A percentile compares a stretch with the other conserved stretches of the same genome.
Evolutionary conservation across 2,888 invertebrate genomes (phyloP).

Genomic region (Drosophila neonasuta): DNA sequence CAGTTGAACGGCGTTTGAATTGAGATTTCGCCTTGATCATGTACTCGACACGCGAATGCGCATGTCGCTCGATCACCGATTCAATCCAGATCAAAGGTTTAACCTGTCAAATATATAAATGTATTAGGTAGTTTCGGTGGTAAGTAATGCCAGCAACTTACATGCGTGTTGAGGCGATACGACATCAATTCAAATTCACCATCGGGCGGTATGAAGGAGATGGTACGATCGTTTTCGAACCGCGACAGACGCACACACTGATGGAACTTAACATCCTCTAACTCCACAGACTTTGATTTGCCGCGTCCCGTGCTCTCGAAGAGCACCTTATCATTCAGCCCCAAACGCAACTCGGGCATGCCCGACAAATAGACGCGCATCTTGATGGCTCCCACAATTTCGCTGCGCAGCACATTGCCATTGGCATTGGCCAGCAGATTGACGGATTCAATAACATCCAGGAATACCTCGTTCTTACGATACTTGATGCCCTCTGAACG

Average conservation of each 20-base stretch:
- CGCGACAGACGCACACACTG: conserved; percentile 98
- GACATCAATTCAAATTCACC: conserved; percentile 99
- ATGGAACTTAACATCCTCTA: conserved; percentile 99
- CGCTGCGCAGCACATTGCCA: conserved; percentile 97
- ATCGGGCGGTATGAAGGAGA: conserved; percentile 99
- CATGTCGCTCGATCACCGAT: conserved; percentile 98
- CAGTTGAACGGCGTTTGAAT: conserved; percentile 98
- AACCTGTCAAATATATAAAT: conserved; percentile 78
- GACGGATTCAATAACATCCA: conserved; percentile 99
- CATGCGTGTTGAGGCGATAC: conserved; percentile 97
- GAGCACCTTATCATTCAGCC: conserved; percentile 98
- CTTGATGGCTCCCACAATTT: conserved; percentile 99
- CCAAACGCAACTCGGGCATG: conserved; percentile 98
- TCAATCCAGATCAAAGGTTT: conserved; percentile 99
- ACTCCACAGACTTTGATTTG: conserved; percentile 98
- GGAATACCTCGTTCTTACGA: conserved; percentile 98
- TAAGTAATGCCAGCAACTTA: conserved; percentile 77
- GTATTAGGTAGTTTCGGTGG: not conserved
- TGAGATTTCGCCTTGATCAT: conserved; percentile 99
- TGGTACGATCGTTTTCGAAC: conserved; percentile 99
- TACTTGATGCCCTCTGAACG: conserved; percentile 99
- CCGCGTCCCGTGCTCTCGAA: conserved; percentile 99
- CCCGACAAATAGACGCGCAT: conserved; percentile 99
- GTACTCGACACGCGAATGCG: conserved; percentile 98
- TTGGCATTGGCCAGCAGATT: conserved; percentile 97